These are phyloP conservation scores for Psammodynastes pulverulentus DNA, from an alignment of 2,113 vertebrate genomes.

Conservation along the genomic window DNA sequence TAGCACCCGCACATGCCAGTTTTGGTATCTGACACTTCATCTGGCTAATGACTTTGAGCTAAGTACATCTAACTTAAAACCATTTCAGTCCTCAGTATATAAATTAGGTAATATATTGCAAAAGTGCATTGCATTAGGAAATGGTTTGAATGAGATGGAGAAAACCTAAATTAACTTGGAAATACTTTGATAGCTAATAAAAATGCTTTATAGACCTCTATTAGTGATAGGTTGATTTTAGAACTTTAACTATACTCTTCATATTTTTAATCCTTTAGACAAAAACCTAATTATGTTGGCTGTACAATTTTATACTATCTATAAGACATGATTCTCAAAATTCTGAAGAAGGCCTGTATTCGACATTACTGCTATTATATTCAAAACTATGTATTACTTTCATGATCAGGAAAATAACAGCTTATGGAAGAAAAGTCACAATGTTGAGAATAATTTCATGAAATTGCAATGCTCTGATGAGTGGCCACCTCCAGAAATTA, in stretches of 20 bases:
- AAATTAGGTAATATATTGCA: background rate
- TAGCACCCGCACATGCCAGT: constrained; percentile 8
- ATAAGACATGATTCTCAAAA: background rate
- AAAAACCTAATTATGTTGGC: background rate
- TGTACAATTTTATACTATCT: background rate
- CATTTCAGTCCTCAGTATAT: background rate
- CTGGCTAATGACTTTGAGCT: constrained; percentile 15
- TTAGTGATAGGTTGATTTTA: background rate
- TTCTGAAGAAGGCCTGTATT: background rate
- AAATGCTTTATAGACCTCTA: background rate
- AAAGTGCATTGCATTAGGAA: background rate
- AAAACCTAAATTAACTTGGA: background rate
- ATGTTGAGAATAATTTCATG: background rate
- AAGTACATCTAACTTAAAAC: background rate
- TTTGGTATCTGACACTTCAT: constrained; percentile 38
- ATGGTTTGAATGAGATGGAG: background rate
- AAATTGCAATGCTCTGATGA: background rate
- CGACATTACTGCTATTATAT: background rate
- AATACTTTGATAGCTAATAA: background rate
- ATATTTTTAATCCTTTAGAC: background rate
- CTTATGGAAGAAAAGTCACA: background rate
- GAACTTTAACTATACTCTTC: background rate
- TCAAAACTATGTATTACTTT: background rate
- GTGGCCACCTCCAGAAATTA: background rate
- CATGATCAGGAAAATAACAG: background rate